Percentiles rank a stretch among this genome's conserved stretches.
phyloP scores from a whole-genome alignment of 2,888 invertebrate genomes.

The Pristionchus japonicus region DNA sequence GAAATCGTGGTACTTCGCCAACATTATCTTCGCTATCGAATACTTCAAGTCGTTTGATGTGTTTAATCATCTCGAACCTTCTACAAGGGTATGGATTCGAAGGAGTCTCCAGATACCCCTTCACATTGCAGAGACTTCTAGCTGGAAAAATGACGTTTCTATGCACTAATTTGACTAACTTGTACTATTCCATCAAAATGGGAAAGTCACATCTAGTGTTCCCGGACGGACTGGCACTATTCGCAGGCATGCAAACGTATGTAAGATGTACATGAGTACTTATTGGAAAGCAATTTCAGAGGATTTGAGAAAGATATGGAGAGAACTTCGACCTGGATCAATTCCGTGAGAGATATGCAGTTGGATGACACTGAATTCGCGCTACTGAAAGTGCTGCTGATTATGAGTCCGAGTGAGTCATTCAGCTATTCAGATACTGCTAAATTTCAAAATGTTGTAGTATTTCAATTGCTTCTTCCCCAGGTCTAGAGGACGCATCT shows the following conservation, averaged over 20 bases:
- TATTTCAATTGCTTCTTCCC: too few relatives aligned
- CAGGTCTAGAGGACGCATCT: neutral
- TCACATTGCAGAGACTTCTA: neutral
- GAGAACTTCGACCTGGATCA: neutral
- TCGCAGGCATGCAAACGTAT: neutral
- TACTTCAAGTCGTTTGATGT: constrained; percentile 1
- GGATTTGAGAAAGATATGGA: neutral
- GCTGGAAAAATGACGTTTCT: neutral
- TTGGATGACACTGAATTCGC: neutral
- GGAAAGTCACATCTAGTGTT: neutral
- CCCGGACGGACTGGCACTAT: neutral
- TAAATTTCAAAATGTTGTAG: neutral
- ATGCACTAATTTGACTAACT: neutral
- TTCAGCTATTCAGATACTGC: too few relatives aligned
- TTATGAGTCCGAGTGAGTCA: neutral
- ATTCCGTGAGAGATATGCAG: neutral
- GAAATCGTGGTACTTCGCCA: neutral
- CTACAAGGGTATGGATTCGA: too few relatives aligned
- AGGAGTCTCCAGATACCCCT: too few relatives aligned
- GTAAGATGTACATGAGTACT: neutral
- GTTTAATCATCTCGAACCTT: neutral
- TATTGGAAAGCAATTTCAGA: neutral
- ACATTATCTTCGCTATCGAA: neutral
- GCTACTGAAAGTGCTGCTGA: neutral
- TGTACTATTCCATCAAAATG: neutral